Conservation (phyloP, 2,888 invertebrate species). For the Ormyrus nitidulus region DNA sequence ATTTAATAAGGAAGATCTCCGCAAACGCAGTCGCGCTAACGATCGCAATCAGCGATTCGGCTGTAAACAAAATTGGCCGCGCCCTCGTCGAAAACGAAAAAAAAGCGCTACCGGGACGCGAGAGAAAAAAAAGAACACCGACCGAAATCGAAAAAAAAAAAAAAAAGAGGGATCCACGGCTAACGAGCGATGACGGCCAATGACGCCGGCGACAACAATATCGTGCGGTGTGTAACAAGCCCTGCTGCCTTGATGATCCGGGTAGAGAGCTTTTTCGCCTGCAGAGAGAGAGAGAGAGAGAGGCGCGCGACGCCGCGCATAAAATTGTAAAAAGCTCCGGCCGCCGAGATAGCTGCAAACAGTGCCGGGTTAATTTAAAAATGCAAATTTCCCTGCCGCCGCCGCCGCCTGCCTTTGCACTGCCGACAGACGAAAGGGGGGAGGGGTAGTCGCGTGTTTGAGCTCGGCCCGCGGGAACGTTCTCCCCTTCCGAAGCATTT, state of each 20-base stretch:
- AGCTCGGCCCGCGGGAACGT: too few relatives aligned
- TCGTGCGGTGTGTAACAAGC: constrained; percentile 23
- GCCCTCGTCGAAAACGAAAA: neutral
- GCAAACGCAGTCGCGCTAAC: constrained; percentile 47
- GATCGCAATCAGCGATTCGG: constrained; percentile 52
- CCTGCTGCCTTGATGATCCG: constrained; percentile 10
- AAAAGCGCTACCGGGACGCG: too few relatives aligned
- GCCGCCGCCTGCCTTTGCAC: constrained; percentile 38
- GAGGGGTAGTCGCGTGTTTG: neutral
- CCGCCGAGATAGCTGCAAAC: constrained; percentile 73
- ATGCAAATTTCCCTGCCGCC: constrained; percentile 73
- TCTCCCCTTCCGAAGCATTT: too few relatives aligned
- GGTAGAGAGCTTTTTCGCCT: neutral
- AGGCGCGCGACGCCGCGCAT: constrained; percentile 65
- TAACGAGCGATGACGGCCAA: constrained; percentile 62
- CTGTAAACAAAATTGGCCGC: constrained; percentile 1
- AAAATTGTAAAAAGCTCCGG: constrained; percentile 73
- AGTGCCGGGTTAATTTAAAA: constrained; percentile 75
- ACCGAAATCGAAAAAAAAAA: neutral
- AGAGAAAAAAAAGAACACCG: neutral
- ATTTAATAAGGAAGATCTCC: constrained; percentile 53
- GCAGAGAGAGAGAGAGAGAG: constrained; percentile 55
- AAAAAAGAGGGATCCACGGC: constrained; percentile 27
- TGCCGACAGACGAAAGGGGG: neutral
- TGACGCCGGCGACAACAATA: constrained; percentile 67